A percentile compares a stretch with the other conserved stretches of the same genome.
These are phyloP conservation scores for Hirudo medicinalis DNA, from an alignment of 1,140 invertebrate species.

Conservation along the genomic window DNA sequence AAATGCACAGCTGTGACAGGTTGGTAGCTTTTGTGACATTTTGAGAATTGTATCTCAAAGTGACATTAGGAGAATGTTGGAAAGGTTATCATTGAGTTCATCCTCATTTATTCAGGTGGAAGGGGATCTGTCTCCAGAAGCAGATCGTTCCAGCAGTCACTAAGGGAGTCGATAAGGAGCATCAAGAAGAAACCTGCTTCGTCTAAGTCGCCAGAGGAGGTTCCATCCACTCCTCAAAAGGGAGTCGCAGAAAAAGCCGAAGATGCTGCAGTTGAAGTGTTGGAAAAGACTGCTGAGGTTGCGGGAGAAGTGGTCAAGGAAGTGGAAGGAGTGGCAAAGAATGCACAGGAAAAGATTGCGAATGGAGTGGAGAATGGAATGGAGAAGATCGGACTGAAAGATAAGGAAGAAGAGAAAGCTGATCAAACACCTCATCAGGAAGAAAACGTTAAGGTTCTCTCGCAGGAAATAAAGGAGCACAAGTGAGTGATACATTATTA, in stretches of 20 bases:
- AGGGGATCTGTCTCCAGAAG: constrained; percentile 43
- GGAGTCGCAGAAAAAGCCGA: constrained; percentile 12
- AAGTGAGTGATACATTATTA: neutral
- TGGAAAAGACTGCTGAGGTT: neutral
- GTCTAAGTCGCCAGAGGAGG: constrained; percentile 42
- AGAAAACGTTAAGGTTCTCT: neutral
- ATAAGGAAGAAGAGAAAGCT: neutral
- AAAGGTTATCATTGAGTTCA: too few relatives aligned
- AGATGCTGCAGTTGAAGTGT: neutral
- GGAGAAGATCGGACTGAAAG: neutral
- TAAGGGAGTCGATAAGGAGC: constrained; percentile 82
- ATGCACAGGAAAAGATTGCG: neutral
- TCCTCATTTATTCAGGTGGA: neutral
- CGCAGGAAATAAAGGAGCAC: constrained; percentile 2
- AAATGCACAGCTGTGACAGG: constrained; percentile 58
- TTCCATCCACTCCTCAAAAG: constrained; percentile 17
- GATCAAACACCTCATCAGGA: neutral
- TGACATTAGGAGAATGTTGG: too few relatives aligned
- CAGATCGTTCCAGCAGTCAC: constrained; percentile 91
- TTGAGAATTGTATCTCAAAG: neutral
- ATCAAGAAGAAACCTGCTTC: constrained; percentile 68
- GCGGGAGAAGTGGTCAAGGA: neutral
- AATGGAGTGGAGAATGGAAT: neutral
- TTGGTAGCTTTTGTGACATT: constrained; percentile 1
- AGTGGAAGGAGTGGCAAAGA: neutral